phyloP scores from a whole-genome alignment of 2,888 invertebrate species.

The Epinotia demarniana region DNA sequence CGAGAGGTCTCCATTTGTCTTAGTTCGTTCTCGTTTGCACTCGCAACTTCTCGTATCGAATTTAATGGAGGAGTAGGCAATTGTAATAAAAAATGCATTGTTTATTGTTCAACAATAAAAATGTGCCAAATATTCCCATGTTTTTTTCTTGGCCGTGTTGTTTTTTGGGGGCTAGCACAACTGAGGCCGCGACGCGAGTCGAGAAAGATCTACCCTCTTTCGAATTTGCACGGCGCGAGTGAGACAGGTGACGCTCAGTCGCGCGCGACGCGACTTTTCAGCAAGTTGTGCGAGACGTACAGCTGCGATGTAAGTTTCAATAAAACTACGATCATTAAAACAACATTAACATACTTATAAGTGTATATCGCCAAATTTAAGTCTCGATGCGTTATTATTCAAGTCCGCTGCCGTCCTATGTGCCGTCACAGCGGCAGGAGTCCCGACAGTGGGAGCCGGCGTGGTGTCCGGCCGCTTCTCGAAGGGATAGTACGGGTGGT shows the following conservation, averaged over 20 bases:
- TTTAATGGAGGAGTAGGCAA: constrained; percentile 46
- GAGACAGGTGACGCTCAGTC: too few relatives aligned
- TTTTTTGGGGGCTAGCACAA: too few relatives aligned
- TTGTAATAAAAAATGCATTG: constrained; percentile 47
- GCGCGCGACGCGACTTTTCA: too few relatives aligned
- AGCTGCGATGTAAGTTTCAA: too few relatives aligned
- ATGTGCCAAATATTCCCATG: constrained; percentile 47
- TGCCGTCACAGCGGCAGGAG: neutral
- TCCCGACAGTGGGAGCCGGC: neutral
- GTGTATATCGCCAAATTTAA: constrained; percentile 8
- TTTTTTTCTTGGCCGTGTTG: too few relatives aligned
- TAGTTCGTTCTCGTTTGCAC: constrained; percentile 27
- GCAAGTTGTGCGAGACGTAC: too few relatives aligned
- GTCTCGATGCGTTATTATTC: neutral
- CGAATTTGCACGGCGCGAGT: too few relatives aligned
- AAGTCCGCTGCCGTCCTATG: neutral
- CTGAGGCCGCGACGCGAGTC: too few relatives aligned
- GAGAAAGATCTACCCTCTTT: too few relatives aligned
- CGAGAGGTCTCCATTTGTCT: constrained; percentile 18
- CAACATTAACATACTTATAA: neutral
- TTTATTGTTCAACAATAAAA: constrained; percentile 53
- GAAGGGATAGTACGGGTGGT: constrained; percentile 67
- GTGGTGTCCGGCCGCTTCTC: constrained; percentile 44
- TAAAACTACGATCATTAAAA: neutral
- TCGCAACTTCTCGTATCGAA: constrained; percentile 47